Evolutionary conservation across 2,113 vertebrate genomes (phyloP).

Genomic region (Anas platyrhynchos): DNA sequence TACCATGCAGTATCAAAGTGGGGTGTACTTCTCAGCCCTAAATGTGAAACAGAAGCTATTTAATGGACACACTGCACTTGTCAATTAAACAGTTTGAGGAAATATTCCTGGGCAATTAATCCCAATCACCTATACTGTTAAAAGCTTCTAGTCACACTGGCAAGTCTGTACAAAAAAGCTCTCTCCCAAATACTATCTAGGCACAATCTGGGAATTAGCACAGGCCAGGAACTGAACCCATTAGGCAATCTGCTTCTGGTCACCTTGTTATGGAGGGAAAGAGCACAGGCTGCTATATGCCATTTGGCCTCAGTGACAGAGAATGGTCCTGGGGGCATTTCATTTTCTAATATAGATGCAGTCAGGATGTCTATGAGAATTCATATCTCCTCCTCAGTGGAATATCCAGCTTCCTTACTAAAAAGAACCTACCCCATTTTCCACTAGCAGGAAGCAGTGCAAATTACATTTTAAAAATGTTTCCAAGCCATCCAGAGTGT

Average conservation of each 20-base stretch:
- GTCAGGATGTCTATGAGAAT: slow-evolving; percentile 30
- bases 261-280: background rate
- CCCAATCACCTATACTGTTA: background rate
- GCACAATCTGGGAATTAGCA: background rate
- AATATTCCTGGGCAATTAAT: background rate
- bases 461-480: background rate
- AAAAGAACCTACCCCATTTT: background rate
- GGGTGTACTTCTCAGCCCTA: background rate
- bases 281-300: background rate
- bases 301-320: background rate
- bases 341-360: slow-evolving; percentile 38
- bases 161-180: background rate
- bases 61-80: background rate
- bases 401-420: slow-evolving; percentile 46
- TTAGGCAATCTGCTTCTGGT: background rate
- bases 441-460: background rate
- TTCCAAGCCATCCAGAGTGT: background rate
- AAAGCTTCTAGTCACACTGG: background rate
- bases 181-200: background rate
- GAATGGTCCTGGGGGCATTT: slow-evolving; percentile 4
- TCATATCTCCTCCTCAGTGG: background rate
- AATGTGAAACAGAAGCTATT: background rate
- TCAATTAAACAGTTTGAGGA: background rate
- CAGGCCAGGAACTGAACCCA: background rate
- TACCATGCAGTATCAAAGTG: background rate